Base-by-base conservation (phyloP, 1,140 invertebrate genomes). In the Protaetia brevitarsis region DNA sequence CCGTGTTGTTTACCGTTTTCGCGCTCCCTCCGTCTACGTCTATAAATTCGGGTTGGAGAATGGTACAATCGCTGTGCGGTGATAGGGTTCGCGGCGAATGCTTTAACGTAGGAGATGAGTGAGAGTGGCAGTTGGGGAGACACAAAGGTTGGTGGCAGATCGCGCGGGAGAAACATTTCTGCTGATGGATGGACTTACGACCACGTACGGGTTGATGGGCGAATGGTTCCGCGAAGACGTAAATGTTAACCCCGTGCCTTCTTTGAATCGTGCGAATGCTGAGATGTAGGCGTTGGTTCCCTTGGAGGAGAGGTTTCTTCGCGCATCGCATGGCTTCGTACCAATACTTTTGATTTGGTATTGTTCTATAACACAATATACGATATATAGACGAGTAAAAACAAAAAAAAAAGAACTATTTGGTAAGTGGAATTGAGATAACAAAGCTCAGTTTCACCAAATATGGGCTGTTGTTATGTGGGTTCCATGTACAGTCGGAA, bases 251-350 rank as follows among this genome's bases (percentile, higher is more conserved):
- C 74, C 71, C 51, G 68, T 73, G 67, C 58, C 73, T 69, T 71
- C 72, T 71, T 69, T 69, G 26, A 74, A 72, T 63, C 68, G 69
- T 28, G 79, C 27, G 78, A 76, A 78, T 74, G 80, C 83, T 69
- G 80, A 85, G 62, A 65, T 57, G 79, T 79, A 71, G 82, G 84
- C 65, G 82, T 86, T 61, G 85, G 82, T 70, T 89, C 87, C 69
- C 90, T 86, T 31, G 91, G 92, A 11, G 93, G 92, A 23, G 92
- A 94, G 61, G 90, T 86, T 67, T 92, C 89, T 80, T 95, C 93
- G 74, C 90, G 85, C 81, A 95, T 90, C 66, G 93, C 93, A 84
- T 94, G 91, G 73, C 92, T 94, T 74, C 93, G 86, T 23, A 93
- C 90, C 69, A 95, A 81, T 75, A 93, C 84, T 82, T 94, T 94